These are phyloP conservation scores for Cyanistes caeruleus DNA, from an alignment of 2,113 vertebrate species.

Conservation along the genomic window DNA sequence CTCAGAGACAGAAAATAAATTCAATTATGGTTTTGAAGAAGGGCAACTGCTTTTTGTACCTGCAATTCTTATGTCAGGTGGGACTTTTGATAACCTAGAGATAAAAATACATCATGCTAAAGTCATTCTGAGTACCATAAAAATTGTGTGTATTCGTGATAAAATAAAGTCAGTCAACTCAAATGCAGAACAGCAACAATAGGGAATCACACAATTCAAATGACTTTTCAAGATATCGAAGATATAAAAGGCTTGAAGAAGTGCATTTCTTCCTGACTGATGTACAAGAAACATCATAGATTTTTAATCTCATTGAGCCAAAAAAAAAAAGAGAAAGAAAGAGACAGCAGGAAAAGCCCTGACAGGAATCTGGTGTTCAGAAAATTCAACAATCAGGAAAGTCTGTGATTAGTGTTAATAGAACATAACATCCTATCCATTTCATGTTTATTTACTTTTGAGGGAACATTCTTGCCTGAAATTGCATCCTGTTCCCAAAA, in stretches of 20 bases:
- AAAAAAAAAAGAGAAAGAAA: background rate
- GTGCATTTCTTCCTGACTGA: background rate
- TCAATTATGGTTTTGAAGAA: background rate
- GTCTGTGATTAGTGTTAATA: slow-evolving; percentile 2
- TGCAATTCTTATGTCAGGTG: background rate
- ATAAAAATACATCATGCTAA: background rate
- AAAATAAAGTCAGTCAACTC: background rate
- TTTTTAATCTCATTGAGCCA: background rate
- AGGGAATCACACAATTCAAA: background rate
- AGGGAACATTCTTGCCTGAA: slow-evolving; percentile 57
- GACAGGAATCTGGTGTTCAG: background rate
- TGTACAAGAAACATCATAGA: background rate
- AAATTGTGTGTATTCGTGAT: background rate
- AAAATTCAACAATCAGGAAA: slow-evolving; percentile 1
- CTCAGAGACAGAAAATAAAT: background rate
- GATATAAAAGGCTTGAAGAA: background rate
- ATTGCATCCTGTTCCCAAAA: slow-evolving; percentile 41
- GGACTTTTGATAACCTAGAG: background rate
- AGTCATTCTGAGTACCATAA: background rate
- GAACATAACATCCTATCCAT: slow-evolving; percentile 50
- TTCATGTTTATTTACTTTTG: slow-evolving; percentile 53
- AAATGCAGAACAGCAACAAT: background rate
- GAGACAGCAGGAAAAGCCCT: background rate
- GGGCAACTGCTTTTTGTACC: background rate
- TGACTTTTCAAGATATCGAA: background rate